Percentiles rank a stretch among this genome's conserved stretches.
Conservation (phyloP, 2,113 vertebrate species). For the Cranoglanis bouderius region DNA sequence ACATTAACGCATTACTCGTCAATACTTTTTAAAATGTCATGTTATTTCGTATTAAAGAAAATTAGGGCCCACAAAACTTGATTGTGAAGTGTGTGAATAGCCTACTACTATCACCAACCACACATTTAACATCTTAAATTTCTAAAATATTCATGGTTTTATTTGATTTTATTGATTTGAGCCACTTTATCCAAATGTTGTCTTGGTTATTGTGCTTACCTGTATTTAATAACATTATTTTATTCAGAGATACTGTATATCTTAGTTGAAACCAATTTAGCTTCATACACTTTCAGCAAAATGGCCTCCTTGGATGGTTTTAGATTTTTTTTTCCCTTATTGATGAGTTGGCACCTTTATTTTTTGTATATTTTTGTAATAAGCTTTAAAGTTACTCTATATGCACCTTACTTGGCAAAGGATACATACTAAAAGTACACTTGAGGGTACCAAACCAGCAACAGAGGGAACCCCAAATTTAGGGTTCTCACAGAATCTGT, state of each 20-base stretch:
- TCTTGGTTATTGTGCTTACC: neutral
- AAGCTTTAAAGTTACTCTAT: neutral
- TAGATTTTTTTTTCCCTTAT: neutral
- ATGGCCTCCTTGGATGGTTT: neutral
- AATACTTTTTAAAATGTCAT: neutral
- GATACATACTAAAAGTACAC: no score
- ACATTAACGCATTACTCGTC: neutral
- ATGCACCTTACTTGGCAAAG: neutral
- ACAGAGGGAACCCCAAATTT: neutral
- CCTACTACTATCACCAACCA: neutral
- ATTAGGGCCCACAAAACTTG: neutral
- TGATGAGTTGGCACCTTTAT: neutral
- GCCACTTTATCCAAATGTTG: no score
- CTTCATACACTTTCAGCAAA: neutral
- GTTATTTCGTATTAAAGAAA: neutral
- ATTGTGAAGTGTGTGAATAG: neutral
- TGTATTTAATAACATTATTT: neutral
- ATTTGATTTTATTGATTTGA: neutral
- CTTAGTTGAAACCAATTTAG: neutral
- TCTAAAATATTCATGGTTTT: neutral
- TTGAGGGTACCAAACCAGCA: neutral
- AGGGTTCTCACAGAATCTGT: neutral
- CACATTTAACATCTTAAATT: neutral
- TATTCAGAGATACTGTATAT: neutral
- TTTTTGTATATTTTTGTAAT: no score